Evolutionary conservation across 2,797 vertebrate genomes (phyloP).

Genomic region (Helarctos malayanus): DNA sequence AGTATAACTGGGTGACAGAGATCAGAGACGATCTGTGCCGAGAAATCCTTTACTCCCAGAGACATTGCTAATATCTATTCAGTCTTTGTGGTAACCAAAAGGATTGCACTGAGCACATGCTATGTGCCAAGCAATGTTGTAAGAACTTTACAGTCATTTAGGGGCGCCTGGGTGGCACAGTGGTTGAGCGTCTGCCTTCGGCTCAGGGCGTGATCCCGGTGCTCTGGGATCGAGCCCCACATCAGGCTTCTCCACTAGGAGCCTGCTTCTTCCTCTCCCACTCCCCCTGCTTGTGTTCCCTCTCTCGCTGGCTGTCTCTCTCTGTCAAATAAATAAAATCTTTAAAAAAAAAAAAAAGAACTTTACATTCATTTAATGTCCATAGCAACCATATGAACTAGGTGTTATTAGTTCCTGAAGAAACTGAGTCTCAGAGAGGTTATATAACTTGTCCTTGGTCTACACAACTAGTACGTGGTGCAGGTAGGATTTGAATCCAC

Average conservation of each 20-base stretch:
- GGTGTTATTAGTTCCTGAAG: neutral
- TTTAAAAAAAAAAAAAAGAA: neutral
- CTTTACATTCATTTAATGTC: neutral
- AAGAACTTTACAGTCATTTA: neutral
- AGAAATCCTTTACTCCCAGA: neutral
- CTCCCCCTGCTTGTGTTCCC: too few relatives aligned
- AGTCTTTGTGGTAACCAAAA: neutral
- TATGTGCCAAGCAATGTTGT: neutral
- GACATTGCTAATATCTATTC: neutral
- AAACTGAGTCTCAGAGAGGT: neutral
- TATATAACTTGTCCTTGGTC: neutral
- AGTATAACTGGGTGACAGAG: slow-evolving; percentile 4
- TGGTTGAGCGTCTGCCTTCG: too few relatives aligned
- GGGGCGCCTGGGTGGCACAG: too few relatives aligned
- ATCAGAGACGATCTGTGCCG: neutral
- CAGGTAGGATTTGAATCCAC: neutral
- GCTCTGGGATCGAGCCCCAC: too few relatives aligned
- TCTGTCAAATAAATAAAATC: too few relatives aligned
- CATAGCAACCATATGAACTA: neutral
- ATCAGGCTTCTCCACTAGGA: too few relatives aligned
- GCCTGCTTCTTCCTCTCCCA: too few relatives aligned
- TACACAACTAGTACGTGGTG: neutral
- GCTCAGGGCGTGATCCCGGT: too few relatives aligned
- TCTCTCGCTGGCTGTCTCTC: too few relatives aligned
- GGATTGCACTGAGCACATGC: neutral